Evolutionary conservation across 2,113 vertebrate genomes (phyloP).

Genomic region (Oplegnathus fasciatus): DNA sequence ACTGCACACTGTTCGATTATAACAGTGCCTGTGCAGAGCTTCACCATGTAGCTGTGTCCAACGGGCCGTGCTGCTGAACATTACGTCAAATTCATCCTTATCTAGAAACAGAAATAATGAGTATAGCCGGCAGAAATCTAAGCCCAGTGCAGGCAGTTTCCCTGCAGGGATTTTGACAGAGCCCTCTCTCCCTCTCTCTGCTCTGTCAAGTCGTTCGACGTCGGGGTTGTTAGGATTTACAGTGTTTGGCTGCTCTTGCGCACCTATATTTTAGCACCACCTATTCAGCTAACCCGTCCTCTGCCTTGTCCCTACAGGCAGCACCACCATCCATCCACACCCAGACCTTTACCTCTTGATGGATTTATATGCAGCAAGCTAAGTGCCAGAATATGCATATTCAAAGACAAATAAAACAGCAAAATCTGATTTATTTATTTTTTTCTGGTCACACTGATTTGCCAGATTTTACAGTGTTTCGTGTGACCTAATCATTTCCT

Average conservation of each 20-base stretch:
- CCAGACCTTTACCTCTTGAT: background rate
- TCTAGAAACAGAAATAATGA: constrained; percentile 74
- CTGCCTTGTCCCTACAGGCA: constrained; percentile 47
- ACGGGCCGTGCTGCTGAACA: constrained; percentile 57
- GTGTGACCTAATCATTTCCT: background rate
- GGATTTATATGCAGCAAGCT: constrained; percentile 13
- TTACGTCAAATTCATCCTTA: constrained; percentile 73
- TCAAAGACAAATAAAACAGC: background rate
- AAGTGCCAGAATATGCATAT: background rate
- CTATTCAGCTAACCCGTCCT: constrained; percentile 57
- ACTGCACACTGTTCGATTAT: constrained; percentile 30
- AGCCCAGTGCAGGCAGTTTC: constrained; percentile 67
- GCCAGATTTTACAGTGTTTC: background rate
- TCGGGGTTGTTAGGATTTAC: constrained; percentile 68
- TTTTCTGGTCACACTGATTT: background rate
- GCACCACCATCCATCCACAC: constrained; percentile 31
- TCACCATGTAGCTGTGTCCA: constrained; percentile 45
- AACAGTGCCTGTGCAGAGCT: constrained; percentile 38
- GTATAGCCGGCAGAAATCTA: constrained; percentile 69
- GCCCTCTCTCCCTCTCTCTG: constrained; percentile 54
- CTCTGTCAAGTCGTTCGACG: constrained; percentile 59
- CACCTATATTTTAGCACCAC: constrained; percentile 66
- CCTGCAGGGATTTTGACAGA: constrained; percentile 74
- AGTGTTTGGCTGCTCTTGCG: constrained; percentile 65
- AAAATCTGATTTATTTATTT: background rate